A percentile compares a stretch with the other conserved stretches of the same genome.
These are phyloP conservation scores for Pterostichus madidus DNA, from an alignment of 2,888 invertebrate species.

Conservation along the genomic window DNA sequence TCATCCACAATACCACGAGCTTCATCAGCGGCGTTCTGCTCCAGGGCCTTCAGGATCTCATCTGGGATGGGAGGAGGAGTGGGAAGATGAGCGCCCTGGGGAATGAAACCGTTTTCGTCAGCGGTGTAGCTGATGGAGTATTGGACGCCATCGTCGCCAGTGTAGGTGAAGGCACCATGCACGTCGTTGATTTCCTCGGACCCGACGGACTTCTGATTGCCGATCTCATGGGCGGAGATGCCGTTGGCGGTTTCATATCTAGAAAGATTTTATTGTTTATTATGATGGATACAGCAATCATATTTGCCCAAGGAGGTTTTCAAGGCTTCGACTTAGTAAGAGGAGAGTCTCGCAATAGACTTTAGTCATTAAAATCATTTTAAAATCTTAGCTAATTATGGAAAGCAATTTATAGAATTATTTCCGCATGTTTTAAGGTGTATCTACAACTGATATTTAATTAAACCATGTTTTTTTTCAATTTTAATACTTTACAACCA, in stretches of 20 bases:
- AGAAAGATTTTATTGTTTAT: not conserved
- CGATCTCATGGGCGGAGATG: conserved; percentile 82
- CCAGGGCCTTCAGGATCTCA: conserved; percentile 79
- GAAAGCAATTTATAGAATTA: too few species aligned
- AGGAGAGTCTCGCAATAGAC: too few species aligned
- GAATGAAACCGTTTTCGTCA: conserved; percentile 82
- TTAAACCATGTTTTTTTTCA: too few species aligned
- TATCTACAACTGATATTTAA: too few species aligned
- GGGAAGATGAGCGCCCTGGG: conserved; percentile 79
- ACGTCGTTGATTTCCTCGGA: conserved; percentile 80
- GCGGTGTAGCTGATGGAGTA: conserved; percentile 80
- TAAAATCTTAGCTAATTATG: too few species aligned
- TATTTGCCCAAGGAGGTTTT: too few species aligned
- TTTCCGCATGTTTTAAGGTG: too few species aligned
- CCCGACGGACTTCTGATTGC: conserved; percentile 84
- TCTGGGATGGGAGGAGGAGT: conserved; percentile 82
- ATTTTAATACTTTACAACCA: too few species aligned
- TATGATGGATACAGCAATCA: not conserved
- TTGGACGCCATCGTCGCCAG: conserved; percentile 80
- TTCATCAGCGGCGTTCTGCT: conserved; percentile 75
- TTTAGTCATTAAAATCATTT: too few species aligned
- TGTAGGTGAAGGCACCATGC: conserved; percentile 80
- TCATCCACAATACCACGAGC: conserved; percentile 68
- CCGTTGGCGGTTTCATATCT: conserved; percentile 78
- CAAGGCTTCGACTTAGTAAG: too few species aligned